A percentile compares a stretch with the other conserved stretches of the same genome.
Evolutionary conservation across 2,888 invertebrate species (phyloP).

Genomic region (Eristalinus aeneus): DNA sequence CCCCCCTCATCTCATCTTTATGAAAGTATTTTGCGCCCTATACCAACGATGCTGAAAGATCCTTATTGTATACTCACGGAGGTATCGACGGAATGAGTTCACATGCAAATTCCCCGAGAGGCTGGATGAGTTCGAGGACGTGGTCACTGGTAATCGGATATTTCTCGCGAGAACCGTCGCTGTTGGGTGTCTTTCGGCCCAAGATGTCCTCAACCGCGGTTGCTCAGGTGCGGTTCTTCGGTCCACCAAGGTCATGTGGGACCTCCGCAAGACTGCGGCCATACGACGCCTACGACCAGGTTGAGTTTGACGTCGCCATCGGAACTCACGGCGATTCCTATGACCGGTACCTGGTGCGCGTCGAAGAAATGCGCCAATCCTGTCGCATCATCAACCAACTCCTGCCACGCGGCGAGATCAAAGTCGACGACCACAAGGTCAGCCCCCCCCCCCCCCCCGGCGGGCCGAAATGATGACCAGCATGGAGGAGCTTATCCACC

Average conservation of each 20-base stretch:
- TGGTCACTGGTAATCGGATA: conserved; percentile 88
- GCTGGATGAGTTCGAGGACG: conserved; percentile 92
- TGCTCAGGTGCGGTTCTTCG: conserved; percentile 89
- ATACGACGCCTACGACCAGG: conserved; percentile 90
- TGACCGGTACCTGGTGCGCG: conserved; percentile 87
- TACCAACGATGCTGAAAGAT: too few species aligned
- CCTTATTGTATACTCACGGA: too few species aligned
- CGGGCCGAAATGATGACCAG: conserved; percentile 91
- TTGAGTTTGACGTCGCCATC: conserved; percentile 92
- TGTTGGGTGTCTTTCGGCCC: conserved; percentile 87
- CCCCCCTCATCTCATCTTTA: too few species aligned
- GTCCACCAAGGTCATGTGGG: conserved; percentile 93
- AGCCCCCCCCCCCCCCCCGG: conserved; percentile 86
- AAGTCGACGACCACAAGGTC: conserved; percentile 90
- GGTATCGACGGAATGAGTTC: too few species aligned
- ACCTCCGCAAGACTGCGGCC: conserved; percentile 90
- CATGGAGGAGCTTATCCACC: conserved; percentile 95
- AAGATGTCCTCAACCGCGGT: conserved; percentile 89
- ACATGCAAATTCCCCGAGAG: conserved; percentile 85
- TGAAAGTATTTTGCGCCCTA: too few species aligned
- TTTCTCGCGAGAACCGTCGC: conserved; percentile 87
- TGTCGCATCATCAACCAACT: conserved; percentile 90
- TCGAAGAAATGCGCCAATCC: conserved; percentile 89
- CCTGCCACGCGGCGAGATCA: conserved; percentile 89
- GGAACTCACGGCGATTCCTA: conserved; percentile 92